These are phyloP conservation scores for Cacatua alba DNA, from an alignment of 2,113 vertebrate species.

Conservation along the genomic window DNA sequence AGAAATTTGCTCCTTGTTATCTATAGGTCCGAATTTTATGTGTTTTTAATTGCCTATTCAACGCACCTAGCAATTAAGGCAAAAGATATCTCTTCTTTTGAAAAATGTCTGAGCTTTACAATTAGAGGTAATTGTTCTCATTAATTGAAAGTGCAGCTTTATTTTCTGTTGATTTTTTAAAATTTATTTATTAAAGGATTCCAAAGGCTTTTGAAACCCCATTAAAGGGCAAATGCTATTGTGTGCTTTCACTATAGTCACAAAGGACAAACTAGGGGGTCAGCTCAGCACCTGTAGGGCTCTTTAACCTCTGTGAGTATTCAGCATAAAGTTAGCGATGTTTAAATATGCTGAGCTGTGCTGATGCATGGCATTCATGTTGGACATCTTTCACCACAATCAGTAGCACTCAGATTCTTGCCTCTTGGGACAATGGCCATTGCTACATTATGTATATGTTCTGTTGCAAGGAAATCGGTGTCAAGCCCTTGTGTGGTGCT, in stretches of 20 bases:
- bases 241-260: background rate
- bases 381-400: background rate
- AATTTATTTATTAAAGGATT: constrained; percentile 26
- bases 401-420: background rate
- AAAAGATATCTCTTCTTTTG: constrained; percentile 69
- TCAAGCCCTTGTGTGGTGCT: background rate
- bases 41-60: constrained; percentile 78
- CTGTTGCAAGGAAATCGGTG: background rate
- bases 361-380: background rate
- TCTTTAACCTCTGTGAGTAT: background rate
- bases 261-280: background rate
- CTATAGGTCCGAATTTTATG: constrained; percentile 68
- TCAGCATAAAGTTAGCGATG: background rate
- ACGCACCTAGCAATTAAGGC: constrained; percentile 72
- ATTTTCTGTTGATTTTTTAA: constrained; percentile 68
- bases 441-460: rapidly evolving
- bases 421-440: background rate
- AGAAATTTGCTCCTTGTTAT: constrained; percentile 56
- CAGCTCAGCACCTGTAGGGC: background rate
- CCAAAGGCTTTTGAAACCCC: constrained; percentile 51
- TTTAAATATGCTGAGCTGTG: background rate
- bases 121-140: constrained; percentile 74
- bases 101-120: constrained; percentile 75
- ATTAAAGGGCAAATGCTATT: constrained; percentile 7
- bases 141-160: constrained; percentile 79